phyloP scores from a whole-genome alignment of 1,140 invertebrate species.

The Tetramorium parvispinum region DNA sequence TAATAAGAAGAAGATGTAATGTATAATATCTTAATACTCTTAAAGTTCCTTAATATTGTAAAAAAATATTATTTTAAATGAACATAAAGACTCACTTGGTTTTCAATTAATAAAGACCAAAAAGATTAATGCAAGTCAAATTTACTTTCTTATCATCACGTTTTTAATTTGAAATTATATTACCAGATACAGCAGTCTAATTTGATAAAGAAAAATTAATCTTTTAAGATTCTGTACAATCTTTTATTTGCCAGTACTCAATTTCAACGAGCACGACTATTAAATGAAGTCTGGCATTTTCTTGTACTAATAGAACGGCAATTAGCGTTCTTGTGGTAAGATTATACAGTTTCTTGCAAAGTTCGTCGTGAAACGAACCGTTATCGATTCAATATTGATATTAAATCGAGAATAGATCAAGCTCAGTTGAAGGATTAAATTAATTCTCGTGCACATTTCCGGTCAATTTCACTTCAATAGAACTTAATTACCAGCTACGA shows the following conservation, averaged over 20 bases:
- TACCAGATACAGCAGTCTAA: background rate
- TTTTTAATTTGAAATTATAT: background rate
- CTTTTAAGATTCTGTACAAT: background rate
- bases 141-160: background rate
- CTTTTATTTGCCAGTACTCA: background rate
- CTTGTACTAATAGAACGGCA: background rate
- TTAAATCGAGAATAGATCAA: constrained; percentile 39
- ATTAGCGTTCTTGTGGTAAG: constrained; percentile 27
- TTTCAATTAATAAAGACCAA: background rate
- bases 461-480: constrained; percentile 18
- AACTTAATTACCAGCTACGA: background rate
- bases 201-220: background rate
- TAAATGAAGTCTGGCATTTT: constrained; percentile 10
- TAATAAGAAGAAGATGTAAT: background rate
- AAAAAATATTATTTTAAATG: background rate
- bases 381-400: constrained; percentile 51
- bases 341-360: constrained; percentile 3
- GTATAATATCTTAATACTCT: background rate
- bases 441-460: constrained; percentile 23
- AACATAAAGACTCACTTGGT: background rate
- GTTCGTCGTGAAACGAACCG: constrained; percentile 31
- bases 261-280: background rate
- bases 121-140: background rate
- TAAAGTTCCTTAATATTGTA: background rate
- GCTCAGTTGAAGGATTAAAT: constrained; percentile 26